phyloP scores from a whole-genome alignment of 2,113 vertebrate genomes.

The Camelus dromedarius region DNA sequence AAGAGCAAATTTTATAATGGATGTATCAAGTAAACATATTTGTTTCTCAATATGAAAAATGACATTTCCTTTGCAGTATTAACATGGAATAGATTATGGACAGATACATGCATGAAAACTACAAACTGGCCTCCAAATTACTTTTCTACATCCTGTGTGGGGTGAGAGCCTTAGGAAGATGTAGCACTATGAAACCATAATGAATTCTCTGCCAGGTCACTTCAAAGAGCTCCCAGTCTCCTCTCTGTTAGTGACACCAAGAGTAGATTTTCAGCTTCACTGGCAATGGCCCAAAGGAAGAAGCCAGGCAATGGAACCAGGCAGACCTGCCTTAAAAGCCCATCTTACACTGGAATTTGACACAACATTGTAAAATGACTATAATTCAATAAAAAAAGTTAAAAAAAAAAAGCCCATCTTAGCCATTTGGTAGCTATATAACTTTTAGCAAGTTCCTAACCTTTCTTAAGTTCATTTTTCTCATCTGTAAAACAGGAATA shows the following conservation, averaged over 20 bases:
- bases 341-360: background rate
- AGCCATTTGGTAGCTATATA: background rate
- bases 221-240: background rate
- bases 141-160: background rate
- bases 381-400: too few relatives aligned
- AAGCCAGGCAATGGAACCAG: background rate
- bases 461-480: constrained; percentile 14
- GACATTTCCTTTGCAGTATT: constrained; percentile 67
- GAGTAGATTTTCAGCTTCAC: background rate
- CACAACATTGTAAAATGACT: too few relatives aligned
- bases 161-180: background rate
- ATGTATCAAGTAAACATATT: constrained; percentile 50
- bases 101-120: background rate
- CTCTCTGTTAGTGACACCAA: background rate
- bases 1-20: constrained; percentile 67
- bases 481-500: constrained; percentile 2
- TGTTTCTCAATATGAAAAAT: constrained; percentile 69
- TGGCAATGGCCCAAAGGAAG: background rate
- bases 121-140: background rate
- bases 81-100: constrained; percentile 32
- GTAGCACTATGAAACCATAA: background rate
- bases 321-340: background rate
- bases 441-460: background rate
- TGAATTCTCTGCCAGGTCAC: background rate
- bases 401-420: background rate